Evolutionary conservation across 2,797 vertebrate species (phyloP), one percentile per base, ranked within the genome.

Genomic region (Crypturellus tataupa): DNA sequence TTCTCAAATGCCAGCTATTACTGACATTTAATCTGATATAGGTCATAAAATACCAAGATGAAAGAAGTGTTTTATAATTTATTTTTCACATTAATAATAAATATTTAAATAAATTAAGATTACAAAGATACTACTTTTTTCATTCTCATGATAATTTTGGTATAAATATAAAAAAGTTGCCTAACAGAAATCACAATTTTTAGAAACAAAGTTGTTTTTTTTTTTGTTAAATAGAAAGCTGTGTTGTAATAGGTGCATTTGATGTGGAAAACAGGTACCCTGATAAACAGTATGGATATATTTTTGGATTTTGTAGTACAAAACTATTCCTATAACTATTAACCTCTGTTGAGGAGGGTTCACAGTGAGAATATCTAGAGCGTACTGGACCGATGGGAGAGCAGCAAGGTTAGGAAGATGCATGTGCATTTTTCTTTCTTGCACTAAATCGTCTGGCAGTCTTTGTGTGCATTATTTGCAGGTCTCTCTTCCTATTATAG

Each of bases 21-120:
- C 87, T 97, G 96, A 96, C 89, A 97, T 97, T 98, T 98, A 97
- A 90, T 95, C 90, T 90, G 51, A 35, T 84, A 95, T 97, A 97
- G 94, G 96, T 97, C 94, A 97, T 96, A 90, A 97, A 97, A 97
- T 96, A 96, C 47, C 94, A 97, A 95, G 71, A 85, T 39, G 44
- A 91, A 80, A 86, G 78, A 88, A 90, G 56, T 63, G 88, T 93
- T 86, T 76, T 96, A 89, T 95, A 95, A 94, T 97, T 94, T 95
- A 87, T 94, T 95, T 96, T 96, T 85, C 92, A 87, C 64, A 72
- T 90, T 95, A 96, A 93, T 95, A 92, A 95, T 86, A 70, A 53
- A 91, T 89, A 75, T 92, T 94, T 29, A 96, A 88, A 90, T 65
- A 89, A 91, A 94, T 86, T 91, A 77, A 65, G 77, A 53, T 85